A percentile compares a stretch with the other conserved stretches of the same genome.
Evolutionary conservation across 2,888 invertebrate genomes (phyloP).

Genomic region (Hemithea aestivaria): DNA sequence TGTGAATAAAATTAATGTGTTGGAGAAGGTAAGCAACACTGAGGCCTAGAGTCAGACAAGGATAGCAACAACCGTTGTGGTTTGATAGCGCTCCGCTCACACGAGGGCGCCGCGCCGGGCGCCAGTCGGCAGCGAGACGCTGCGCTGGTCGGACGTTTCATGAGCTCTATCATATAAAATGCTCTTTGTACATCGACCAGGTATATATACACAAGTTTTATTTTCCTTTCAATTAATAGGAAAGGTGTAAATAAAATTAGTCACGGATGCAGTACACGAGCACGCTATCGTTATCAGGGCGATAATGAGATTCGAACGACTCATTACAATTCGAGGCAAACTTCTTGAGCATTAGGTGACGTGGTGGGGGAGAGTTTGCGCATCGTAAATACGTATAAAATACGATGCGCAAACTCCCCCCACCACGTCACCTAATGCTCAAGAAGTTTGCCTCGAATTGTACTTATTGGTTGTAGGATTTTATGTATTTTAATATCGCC

Average conservation of each 20-base stretch:
- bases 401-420: no score
- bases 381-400: no score
- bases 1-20: slow-evolving; percentile 62
- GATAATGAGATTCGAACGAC: slow-evolving; percentile 11
- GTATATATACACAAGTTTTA: slow-evolving; percentile 5
- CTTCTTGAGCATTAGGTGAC: no score
- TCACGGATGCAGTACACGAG: slow-evolving; percentile 28
- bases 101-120: neutral
- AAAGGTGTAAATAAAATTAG: slow-evolving; percentile 37
- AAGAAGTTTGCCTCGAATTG: no score
- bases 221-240: slow-evolving; percentile 14
- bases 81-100: no score
- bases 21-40: slow-evolving; percentile 69
- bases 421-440: no score
- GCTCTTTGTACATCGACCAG: no score
- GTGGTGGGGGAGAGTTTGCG: no score
- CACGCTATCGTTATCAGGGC: slow-evolving; percentile 14
- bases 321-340: slow-evolving; percentile 2
- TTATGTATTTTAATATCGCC: no score
- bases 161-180: neutral
- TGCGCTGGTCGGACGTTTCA: slow-evolving; percentile 25
- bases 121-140: slow-evolving; percentile 22
- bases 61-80: slow-evolving; percentile 24
- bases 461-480: no score
- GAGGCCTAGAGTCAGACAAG: slow-evolving; percentile 33